phyloP scores from a whole-genome alignment of 2,797 vertebrate genomes.

The Heterohyrax brucei region DNA sequence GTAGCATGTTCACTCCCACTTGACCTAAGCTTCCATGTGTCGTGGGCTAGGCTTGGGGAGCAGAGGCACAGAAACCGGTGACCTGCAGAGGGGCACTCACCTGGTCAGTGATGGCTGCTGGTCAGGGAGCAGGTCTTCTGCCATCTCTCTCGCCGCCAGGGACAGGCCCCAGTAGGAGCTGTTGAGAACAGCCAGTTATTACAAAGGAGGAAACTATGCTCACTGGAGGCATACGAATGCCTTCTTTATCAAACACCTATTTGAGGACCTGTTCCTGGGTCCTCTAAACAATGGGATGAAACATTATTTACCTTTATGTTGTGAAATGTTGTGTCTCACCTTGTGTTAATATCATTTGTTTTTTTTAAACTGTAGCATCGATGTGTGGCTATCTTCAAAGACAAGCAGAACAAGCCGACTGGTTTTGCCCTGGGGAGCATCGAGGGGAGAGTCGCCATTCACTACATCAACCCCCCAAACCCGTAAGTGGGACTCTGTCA shows the following conservation, averaged over 20 bases:
- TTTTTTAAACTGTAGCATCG: conserved; percentile 93
- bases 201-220: neutral
- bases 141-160: fast-evolving
- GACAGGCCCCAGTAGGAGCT: fast-evolving
- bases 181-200: neutral
- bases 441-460: conserved; percentile 98
- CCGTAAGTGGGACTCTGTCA: conserved; percentile 93
- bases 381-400: conserved; percentile 99
- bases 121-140: neutral
- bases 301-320: fast-evolving
- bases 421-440: conserved; percentile 99
- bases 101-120: neutral
- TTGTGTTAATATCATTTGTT: neutral
- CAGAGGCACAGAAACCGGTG: neutral
- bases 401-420: conserved; percentile 99
- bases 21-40: neutral
- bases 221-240: fast-evolving
- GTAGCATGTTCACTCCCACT: fast-evolving
- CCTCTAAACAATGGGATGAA: neutral
- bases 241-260: fast-evolving
- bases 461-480: conserved; percentile 99
- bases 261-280: neutral
- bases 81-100: neutral
- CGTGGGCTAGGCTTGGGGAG: neutral
- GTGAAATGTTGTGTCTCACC: neutral